phyloP scores from a whole-genome alignment of 2,113 vertebrate species.

The Microtus montanus region DNA sequence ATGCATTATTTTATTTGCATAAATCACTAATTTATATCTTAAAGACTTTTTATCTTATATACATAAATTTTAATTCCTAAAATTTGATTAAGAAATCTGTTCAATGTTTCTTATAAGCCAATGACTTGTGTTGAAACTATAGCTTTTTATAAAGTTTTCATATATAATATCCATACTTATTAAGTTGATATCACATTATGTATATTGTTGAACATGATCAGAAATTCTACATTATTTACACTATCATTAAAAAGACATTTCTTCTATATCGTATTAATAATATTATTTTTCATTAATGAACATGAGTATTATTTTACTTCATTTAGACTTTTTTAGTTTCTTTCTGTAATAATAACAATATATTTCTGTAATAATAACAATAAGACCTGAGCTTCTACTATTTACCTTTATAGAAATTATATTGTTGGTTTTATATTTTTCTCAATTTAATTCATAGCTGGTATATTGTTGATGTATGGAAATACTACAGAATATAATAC shows the following conservation, averaged over 20 bases:
- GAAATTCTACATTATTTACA: neutral
- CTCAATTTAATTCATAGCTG: neutral
- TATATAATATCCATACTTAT: neutral
- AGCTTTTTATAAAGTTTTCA: neutral
- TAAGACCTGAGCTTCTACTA: neutral
- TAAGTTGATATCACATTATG: neutral
- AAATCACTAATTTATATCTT: neutral
- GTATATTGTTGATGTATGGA: neutral
- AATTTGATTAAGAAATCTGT: neutral
- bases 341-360: neutral
- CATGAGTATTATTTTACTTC: neutral
- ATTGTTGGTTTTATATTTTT: neutral
- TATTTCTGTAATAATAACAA: neutral
- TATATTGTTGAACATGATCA: neutral
- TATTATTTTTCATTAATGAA: neutral
- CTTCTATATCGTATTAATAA: neutral
- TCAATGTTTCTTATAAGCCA: neutral
- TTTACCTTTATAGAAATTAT: neutral
- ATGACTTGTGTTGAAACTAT: neutral
- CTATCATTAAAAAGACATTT: neutral
- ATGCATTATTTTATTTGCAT: neutral
- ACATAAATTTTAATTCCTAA: neutral
- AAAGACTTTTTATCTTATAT: neutral
- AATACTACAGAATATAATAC: neutral
- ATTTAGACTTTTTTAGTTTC: neutral